Base-by-base conservation (phyloP, 1,140 invertebrate species). In the Drosophila micromelanica region DNA sequence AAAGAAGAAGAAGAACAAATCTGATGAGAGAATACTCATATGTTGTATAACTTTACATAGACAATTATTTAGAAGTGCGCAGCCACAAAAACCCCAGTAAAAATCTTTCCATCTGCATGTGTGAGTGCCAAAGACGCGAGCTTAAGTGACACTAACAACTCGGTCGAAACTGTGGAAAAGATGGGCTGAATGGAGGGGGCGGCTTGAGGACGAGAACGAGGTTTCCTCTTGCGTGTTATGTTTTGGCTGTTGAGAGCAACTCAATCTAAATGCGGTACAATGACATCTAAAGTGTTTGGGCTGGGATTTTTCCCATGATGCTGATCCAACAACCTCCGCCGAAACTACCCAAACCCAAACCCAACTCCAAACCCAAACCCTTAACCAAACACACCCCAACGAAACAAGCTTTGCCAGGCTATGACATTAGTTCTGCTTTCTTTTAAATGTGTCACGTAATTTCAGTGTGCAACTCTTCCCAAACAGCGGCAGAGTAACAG, bases 261-360 rank as follows among this genome's bases (percentile, higher is more conserved):
- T 87, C 84, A 87, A 87, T 87, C 84, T 89, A 89, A 87, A 87
- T 87, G 84, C 84, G 84, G 84, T 87, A 87, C 84, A 87, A 87
- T 87, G 84, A 87, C 84, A 87, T 87, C 79, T 87, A 84, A 87
- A 87, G 84, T 87, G 84, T 89, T 87, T 79, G 76, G 75, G 75
- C 77, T 78, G 67, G 63, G 76, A 61, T 76, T 80, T 76, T 65
- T 76, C 62, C 78, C 52, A 40, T n/a, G 51, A 72, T 67, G 56
- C 62, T 57, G 52, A 57, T 40, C 78, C 61, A 56, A 56, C 59
- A 32, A 57, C 67, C 37, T 42, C 20, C 2, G 20, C 20, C 20
- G 20, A 23, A 56, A 38, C 69, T 35, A 8, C 32, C 4, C n/a
- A n/a, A n/a, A n/a, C n/a, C n/a, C n/a, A n/a, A n/a, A n/a, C n/a